Conservation (phyloP, 2,888 invertebrate species). For the Sturmia bella region DNA sequence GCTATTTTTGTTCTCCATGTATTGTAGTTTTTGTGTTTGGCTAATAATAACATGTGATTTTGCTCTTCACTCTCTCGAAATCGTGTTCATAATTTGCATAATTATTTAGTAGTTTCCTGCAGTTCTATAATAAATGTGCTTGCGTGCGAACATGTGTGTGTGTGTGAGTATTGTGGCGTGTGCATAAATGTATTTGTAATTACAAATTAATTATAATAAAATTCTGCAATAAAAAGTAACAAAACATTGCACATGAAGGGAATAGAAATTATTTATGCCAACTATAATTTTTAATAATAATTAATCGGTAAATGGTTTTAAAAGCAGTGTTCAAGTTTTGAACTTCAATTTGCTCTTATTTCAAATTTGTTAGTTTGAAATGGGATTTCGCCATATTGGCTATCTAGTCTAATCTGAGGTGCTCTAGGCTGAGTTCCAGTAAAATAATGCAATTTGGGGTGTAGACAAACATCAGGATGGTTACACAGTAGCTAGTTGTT, state of each 20-base stretch:
- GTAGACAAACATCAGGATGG: too few relatives aligned
- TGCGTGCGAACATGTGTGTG: neutral
- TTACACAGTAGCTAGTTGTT: too few relatives aligned
- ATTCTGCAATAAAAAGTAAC: neutral
- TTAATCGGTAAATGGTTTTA: neutral
- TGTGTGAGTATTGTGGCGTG: neutral
- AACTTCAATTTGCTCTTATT: too few relatives aligned
- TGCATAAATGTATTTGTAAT: conserved; percentile 15
- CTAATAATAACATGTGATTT: too few relatives aligned
- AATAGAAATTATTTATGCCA: conserved; percentile 2
- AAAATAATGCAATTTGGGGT: too few relatives aligned
- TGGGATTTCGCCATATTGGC: too few relatives aligned
- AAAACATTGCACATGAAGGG: neutral
- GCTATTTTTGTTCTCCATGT: too few relatives aligned
- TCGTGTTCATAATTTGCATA: conserved; percentile 43
- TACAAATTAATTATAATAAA: conserved; percentile 26
- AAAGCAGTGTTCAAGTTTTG: neutral
- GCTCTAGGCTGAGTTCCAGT: too few relatives aligned
- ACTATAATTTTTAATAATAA: neutral
- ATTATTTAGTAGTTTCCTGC: conserved; percentile 47
- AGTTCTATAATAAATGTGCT: conserved; percentile 33
- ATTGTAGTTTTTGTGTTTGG: too few relatives aligned
- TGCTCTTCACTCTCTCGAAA: too few relatives aligned
- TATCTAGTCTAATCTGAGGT: too few relatives aligned
- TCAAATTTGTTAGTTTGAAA: too few relatives aligned